Evolutionary conservation across 1,140 invertebrate genomes (phyloP).

Genomic region (Calosoma granatense): DNA sequence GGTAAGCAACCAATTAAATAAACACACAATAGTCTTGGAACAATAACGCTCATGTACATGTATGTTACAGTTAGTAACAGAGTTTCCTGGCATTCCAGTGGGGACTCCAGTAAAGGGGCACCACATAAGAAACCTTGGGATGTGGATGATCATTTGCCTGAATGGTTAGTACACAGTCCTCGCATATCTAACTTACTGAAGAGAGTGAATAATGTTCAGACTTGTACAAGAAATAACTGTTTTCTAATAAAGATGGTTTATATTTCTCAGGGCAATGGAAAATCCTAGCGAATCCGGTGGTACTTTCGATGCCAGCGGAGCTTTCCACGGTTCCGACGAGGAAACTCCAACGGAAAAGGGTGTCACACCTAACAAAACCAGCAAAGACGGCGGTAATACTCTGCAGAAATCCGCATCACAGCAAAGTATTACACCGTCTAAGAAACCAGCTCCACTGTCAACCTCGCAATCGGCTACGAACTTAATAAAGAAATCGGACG

Average conservation of each 20-base stretch:
- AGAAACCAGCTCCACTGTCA: slow-evolving; percentile 21
- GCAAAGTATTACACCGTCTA: slow-evolving; percentile 28
- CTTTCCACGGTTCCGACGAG: slow-evolving; percentile 63
- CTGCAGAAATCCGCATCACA: slow-evolving; percentile 33
- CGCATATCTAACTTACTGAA: slow-evolving; percentile 27
- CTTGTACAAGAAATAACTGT: no score
- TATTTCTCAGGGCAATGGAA: slow-evolving; percentile 48
- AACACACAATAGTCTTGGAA: no score
- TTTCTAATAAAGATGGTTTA: no score
- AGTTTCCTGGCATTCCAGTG: slow-evolving; percentile 20
- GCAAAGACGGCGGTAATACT: not conserved
- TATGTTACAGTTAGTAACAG: slow-evolving; percentile 15
- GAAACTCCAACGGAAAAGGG: slow-evolving; percentile 27
- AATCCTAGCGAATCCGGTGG: slow-evolving; percentile 67
- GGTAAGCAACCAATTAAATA: not conserved
- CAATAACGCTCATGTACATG: not conserved
- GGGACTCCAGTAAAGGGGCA: slow-evolving; percentile 30
- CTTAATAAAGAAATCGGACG: slow-evolving; percentile 6
- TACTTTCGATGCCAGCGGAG: slow-evolving; percentile 76
- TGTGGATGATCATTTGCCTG: slow-evolving; percentile 54
- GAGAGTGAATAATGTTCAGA: no score
- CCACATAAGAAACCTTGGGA: slow-evolving; percentile 37
- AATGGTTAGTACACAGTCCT: slow-evolving; percentile 43
- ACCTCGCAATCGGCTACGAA: slow-evolving; percentile 29
- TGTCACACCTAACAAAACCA: not conserved